Evolutionary conservation across 2,113 vertebrate genomes (phyloP).

Genomic region (Chaetodon trifascialis): DNA sequence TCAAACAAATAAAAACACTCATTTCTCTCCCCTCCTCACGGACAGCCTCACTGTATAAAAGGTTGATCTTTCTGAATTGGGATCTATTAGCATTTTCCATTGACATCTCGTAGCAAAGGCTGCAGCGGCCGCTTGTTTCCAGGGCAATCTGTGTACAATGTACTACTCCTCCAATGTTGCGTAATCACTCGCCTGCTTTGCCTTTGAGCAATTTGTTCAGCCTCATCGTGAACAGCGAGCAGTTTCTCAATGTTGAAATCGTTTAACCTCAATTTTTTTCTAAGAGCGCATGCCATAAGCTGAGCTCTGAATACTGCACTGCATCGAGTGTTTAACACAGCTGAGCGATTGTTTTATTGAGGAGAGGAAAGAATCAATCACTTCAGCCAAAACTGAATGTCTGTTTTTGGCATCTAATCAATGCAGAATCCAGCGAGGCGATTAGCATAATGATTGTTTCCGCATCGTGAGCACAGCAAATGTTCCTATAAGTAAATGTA

Average conservation of each 20-base stretch:
- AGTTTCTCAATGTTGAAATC: not conserved
- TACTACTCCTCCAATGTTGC: slow-evolving; percentile 28
- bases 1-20: not conserved
- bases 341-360: slow-evolving; percentile 39
- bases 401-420: slow-evolving; percentile 58
- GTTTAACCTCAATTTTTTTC: slow-evolving; percentile 37
- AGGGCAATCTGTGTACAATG: slow-evolving; percentile 48
- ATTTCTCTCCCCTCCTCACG: slow-evolving; percentile 1
- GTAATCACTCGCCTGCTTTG: slow-evolving; percentile 41
- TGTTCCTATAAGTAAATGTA: slow-evolving; percentile 3
- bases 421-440: slow-evolving; percentile 57
- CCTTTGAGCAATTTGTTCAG: slow-evolving; percentile 41
- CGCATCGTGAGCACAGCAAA: slow-evolving; percentile 33
- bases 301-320: slow-evolving; percentile 40
- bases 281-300: not conserved
- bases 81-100: slow-evolving; percentile 38
- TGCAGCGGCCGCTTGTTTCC: slow-evolving; percentile 33
- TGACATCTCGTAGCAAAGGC: slow-evolving; percentile 39
- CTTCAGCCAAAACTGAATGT: slow-evolving; percentile 41
- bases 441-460: slow-evolving; percentile 59
- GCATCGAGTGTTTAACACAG: slow-evolving; percentile 23
- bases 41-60: not conserved
- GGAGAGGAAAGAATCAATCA: slow-evolving; percentile 53
- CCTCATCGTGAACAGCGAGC: slow-evolving; percentile 30
- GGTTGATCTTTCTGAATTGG: slow-evolving; percentile 10